Conservation (phyloP, 1,140 invertebrate species). For the Protaetia brevitarsis region DNA sequence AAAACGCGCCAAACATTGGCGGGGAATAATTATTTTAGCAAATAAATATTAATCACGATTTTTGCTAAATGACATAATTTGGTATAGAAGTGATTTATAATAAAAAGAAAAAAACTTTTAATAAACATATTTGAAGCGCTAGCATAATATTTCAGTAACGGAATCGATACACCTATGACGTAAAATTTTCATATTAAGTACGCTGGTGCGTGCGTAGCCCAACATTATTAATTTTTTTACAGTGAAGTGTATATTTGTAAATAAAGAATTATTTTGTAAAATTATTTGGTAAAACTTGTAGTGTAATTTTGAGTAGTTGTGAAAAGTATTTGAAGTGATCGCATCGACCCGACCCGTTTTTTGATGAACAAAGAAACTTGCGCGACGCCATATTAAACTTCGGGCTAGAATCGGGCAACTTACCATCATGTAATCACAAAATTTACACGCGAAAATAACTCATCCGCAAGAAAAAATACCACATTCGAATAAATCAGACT, state of each 20-base stretch:
- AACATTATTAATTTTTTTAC: conserved; percentile 9
- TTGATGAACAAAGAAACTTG: conserved; percentile 54
- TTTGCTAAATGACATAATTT: neutral
- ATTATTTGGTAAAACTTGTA: neutral
- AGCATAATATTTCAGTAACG: conserved; percentile 6
- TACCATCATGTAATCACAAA: conserved; percentile 63
- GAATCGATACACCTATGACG: conserved; percentile 21
- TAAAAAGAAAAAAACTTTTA: neutral
- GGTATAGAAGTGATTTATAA: neutral
- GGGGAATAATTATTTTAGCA: neutral
- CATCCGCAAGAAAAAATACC: conserved; percentile 53
- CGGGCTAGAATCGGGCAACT: conserved; percentile 46
- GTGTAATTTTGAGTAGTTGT: neutral
- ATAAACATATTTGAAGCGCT: neutral
- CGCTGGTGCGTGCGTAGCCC: conserved; percentile 12
- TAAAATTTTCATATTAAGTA: conserved; percentile 16
- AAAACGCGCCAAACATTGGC: neutral
- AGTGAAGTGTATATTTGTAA: neutral
- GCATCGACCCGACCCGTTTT: neutral
- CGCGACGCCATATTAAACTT: conserved; percentile 53
- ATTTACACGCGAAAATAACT: conserved; percentile 50
- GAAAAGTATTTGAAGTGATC: neutral
- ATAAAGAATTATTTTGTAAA: neutral
- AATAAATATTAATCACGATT: neutral
- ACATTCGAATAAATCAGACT: conserved; percentile 46